These are phyloP conservation scores for Pteria penguin DNA, from an alignment of 2,888 invertebrate genomes.

Conservation along the genomic window DNA sequence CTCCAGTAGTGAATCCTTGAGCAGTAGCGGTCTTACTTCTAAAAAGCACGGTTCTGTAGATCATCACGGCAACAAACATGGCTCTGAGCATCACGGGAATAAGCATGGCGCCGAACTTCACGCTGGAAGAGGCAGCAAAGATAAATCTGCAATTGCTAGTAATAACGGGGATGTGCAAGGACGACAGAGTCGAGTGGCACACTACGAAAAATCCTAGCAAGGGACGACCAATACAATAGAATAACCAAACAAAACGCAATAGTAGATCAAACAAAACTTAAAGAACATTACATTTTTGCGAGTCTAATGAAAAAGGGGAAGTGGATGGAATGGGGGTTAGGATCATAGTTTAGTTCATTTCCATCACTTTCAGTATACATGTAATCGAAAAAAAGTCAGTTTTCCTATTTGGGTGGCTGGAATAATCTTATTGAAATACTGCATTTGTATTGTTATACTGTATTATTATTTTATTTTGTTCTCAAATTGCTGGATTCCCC, in stretches of 20 bases:
- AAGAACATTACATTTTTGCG: too few relatives aligned
- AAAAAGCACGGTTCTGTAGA: slow-evolving; percentile 48
- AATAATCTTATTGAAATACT: not conserved
- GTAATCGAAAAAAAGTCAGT: too few relatives aligned
- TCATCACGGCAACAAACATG: not conserved
- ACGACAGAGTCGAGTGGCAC: slow-evolving; percentile 48
- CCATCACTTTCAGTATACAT: too few relatives aligned
- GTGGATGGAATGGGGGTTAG: too few relatives aligned
- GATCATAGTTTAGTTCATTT: too few relatives aligned
- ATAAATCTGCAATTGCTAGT: too few relatives aligned
- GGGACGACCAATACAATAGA: not conserved
- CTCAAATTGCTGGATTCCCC: too few relatives aligned
- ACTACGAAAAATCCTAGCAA: slow-evolving; percentile 45
- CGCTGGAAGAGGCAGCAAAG: too few relatives aligned
- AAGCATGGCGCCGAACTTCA: not conserved
- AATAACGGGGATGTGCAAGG: slow-evolving; percentile 31
- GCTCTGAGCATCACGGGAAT: not conserved
- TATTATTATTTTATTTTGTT: too few relatives aligned
- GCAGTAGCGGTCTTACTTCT: slow-evolving; percentile 57
- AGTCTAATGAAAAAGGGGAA: too few relatives aligned
- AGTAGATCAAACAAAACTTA: slow-evolving; percentile 9
- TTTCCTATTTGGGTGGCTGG: not conserved
- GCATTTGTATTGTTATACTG: too few relatives aligned
- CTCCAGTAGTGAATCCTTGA: slow-evolving; percentile 63
- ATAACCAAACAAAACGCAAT: not conserved